Evolutionary conservation across 2,797 vertebrate species (phyloP).

Genomic region (Staurois parvus): DNA sequence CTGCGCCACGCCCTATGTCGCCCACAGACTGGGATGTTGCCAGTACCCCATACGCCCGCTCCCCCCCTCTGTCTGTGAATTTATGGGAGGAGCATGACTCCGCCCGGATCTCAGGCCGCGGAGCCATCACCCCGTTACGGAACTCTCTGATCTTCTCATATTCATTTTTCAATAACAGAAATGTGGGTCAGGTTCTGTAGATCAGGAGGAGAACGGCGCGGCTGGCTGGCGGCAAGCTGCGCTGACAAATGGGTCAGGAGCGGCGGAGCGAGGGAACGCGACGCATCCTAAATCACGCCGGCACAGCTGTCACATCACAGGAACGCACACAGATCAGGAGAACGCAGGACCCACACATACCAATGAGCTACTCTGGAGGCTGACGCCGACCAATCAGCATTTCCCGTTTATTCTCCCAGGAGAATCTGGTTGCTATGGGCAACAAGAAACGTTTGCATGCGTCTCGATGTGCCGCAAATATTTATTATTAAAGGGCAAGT

Average conservation of each 20-base stretch:
- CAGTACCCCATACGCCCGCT: too few relatives aligned
- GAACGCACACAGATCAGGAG: neutral
- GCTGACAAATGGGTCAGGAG: conserved; percentile 39
- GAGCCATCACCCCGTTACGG: neutral
- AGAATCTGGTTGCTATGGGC: too few relatives aligned
- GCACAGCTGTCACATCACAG: neutral
- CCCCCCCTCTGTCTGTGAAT: too few relatives aligned
- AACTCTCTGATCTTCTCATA: neutral
- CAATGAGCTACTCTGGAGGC: neutral
- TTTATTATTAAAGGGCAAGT: too few relatives aligned
- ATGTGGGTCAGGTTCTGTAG: conserved; percentile 32
- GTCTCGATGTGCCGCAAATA: too few relatives aligned
- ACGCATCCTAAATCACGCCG: neutral
- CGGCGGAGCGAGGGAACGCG: neutral
- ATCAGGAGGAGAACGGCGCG: neutral
- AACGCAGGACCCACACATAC: neutral
- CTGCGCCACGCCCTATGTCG: too few relatives aligned
- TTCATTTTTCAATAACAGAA: conserved; percentile 16
- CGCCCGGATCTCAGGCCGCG: too few relatives aligned
- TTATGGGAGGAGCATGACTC: too few relatives aligned
- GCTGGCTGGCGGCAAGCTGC: conserved; percentile 31
- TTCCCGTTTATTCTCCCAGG: neutral
- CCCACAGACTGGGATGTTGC: too few relatives aligned
- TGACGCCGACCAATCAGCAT: neutral
- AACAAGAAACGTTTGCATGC: too few relatives aligned